phyloP scores from a whole-genome alignment of 2,888 invertebrate species.

The Muschampia plurimacula region DNA sequence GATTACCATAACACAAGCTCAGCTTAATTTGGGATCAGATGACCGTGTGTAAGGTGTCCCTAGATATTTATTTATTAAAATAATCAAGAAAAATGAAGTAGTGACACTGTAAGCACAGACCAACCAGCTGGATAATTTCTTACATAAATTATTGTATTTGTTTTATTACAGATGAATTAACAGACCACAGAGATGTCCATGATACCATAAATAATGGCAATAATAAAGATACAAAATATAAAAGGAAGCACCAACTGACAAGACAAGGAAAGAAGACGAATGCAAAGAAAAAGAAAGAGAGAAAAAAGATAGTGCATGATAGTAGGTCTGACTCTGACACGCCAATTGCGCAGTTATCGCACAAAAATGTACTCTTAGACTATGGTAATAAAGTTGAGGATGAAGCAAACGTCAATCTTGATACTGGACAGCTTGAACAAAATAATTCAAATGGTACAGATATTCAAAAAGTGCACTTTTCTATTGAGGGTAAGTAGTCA shows the following conservation, averaged over 20 bases:
- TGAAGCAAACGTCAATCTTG: neutral
- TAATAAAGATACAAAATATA: neutral
- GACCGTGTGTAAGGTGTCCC: no score
- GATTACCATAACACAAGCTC: no score
- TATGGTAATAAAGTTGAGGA: neutral
- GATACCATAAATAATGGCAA: neutral
- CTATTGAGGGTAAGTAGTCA: neutral
- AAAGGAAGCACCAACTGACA: neutral
- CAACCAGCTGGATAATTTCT: no score
- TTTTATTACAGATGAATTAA: no score
- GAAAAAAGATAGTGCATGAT: neutral
- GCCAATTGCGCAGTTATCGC: neutral
- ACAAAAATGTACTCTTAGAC: neutral
- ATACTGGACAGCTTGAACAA: neutral
- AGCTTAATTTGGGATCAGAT: no score
- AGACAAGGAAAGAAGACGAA: neutral
- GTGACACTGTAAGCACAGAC: no score
- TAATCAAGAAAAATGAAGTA: no score
- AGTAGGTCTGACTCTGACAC: constrained; percentile 1
- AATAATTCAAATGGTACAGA: neutral
- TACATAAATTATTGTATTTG: no score
- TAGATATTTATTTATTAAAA: no score
- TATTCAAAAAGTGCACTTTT: neutral
- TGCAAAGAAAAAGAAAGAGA: neutral
- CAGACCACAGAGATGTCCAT: neutral